Evolutionary conservation across 2,113 vertebrate species (phyloP), one percentile per base, ranked within the genome.

Genomic region (Pseudopipra pipra): DNA sequence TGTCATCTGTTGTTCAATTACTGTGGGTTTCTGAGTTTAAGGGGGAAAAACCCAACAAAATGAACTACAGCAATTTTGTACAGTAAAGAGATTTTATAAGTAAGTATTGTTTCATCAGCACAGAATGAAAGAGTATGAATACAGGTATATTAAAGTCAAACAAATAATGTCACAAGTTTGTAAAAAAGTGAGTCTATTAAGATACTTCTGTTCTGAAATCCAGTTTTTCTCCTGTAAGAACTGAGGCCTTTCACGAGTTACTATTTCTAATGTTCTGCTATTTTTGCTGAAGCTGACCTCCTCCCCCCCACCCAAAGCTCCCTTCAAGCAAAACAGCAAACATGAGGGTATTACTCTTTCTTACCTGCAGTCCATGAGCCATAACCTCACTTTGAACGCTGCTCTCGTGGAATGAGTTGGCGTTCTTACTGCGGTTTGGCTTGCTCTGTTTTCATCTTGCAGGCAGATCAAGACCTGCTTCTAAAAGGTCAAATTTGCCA

Each of bases 341-440:
- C 27, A 27, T 0, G 2, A 78, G 18, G 18, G 9, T 24, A 7
- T 46, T 27, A 12, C 25, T 11, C 33, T 76, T 65, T 79, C 73
- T 93, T 93, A 95, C 92, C 93, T 96, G 77, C 63, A 96, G 74
- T 63, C 95, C 95, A 33, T 2, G 41, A 91, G 89, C 95, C 94
- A 96, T 95, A 31, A 39, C 75, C 55, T 70, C 44, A 31, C 63
- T 93, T 44, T 10, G 39, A 87, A 59, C 24, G 70, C 4, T 35
- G 21, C 44, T 83, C 19, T 41, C 5, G 2, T 72, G 79, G 35
- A 76, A 66, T 9, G 22, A 51, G 33, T 54, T 62, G 41, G 6
- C 79, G 31, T 58, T 68, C 30, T 15, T 54, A 23, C 30, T 84
- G 55, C 54, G 58, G 51, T 65, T 85, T 88, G 15, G 39, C 68